Percentiles rank a stretch among this genome's conserved stretches.
phyloP scores from a whole-genome alignment of 2,113 vertebrate genomes.

The Tachycineta bicolor region DNA sequence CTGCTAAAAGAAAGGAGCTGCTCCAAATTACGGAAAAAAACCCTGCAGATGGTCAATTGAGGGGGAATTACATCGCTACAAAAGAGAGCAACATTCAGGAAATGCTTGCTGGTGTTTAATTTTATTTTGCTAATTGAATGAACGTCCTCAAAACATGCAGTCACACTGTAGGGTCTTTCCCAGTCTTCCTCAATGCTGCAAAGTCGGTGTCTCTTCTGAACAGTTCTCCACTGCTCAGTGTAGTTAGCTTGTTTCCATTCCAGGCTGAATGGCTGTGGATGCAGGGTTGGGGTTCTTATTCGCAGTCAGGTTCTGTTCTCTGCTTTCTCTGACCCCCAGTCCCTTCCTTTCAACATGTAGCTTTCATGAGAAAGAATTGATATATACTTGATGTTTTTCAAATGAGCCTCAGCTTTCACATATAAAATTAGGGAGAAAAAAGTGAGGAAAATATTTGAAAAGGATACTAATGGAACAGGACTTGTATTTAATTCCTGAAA shows the following conservation, averaged over 20 bases:
- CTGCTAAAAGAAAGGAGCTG: not conserved
- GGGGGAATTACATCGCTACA: not conserved
- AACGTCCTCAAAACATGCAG: not conserved
- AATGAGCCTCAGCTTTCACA: not conserved
- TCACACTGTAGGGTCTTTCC: not conserved
- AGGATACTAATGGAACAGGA: not conserved
- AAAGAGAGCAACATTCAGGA: not conserved
- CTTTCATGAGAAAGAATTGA: not conserved
- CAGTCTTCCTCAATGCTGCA: not conserved
- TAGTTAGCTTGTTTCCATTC: not conserved
- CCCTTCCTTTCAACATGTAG: not conserved
- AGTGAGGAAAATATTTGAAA: not conserved
- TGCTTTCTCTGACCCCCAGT: not conserved
- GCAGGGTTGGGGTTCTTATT: not conserved
- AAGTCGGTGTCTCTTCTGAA: not conserved
- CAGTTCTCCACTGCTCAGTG: not conserved
- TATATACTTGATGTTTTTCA: not conserved
- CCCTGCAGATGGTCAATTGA: not conserved
- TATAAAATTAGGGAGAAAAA: not conserved
- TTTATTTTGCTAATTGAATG: not conserved
- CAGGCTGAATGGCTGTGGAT: not conserved
- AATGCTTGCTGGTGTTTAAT: not conserved
- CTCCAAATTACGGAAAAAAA: not conserved
- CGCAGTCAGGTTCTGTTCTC: not conserved
- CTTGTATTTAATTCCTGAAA: not conserved